These are phyloP conservation scores for Druon quercuslanigerum DNA, from an alignment of 1,140 invertebrate genomes.

Conservation along the genomic window DNA sequence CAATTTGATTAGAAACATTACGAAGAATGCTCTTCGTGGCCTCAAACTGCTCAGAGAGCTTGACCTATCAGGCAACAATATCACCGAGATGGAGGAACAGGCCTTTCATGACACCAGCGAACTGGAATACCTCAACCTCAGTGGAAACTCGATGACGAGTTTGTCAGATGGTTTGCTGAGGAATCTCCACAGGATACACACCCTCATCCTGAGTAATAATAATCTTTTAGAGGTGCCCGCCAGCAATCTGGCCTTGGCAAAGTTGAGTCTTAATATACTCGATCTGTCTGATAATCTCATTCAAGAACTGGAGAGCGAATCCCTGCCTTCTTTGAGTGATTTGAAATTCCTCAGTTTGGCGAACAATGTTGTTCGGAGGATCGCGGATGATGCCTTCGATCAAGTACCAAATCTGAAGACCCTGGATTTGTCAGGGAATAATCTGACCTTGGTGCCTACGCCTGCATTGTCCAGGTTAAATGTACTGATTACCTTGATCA, in stretches of 20 bases:
- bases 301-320: constrained; percentile 80
- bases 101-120: constrained; percentile 84
- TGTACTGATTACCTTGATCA: constrained; percentile 82
- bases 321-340: constrained; percentile 82
- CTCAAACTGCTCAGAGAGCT: constrained; percentile 81
- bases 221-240: constrained; percentile 85
- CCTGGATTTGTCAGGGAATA: constrained; percentile 88
- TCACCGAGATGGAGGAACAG: constrained; percentile 82
- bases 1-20: constrained; percentile 82
- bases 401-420: constrained; percentile 81
- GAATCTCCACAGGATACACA: constrained; percentile 81
- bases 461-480: constrained; percentile 84
- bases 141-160: constrained; percentile 84
- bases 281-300: constrained; percentile 85
- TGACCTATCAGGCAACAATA: constrained; percentile 86
- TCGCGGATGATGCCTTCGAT: constrained; percentile 82
- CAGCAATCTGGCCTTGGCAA: constrained; percentile 78
- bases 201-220: constrained; percentile 84
- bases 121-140: constrained; percentile 84
- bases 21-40: constrained; percentile 86
- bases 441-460: constrained; percentile 86
- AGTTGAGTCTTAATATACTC: constrained; percentile 80
- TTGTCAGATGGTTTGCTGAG: constrained; percentile 83
- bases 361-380: constrained; percentile 83
- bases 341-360: constrained; percentile 80